Conservation (phyloP, 2,888 invertebrate genomes). For the Orthosia incerta region DNA sequence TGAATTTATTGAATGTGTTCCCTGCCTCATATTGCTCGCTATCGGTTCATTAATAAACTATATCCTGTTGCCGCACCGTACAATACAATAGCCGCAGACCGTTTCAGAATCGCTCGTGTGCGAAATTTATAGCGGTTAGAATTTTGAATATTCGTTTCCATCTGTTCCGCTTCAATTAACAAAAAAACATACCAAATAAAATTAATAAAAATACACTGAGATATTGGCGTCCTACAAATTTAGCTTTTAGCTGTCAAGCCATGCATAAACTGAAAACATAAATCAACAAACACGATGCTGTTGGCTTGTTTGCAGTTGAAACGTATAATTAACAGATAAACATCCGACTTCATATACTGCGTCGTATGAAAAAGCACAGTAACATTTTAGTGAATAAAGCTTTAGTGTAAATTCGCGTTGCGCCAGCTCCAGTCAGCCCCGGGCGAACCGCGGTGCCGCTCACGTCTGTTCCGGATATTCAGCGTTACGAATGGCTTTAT, state of each 20-base stretch:
- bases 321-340: conserved; percentile 52
- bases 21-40: conserved; percentile 80
- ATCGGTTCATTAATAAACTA: conserved; percentile 87
- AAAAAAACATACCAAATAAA: conserved; percentile 30
- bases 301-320: conserved; percentile 42
- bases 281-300: conserved; percentile 21
- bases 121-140: conserved; percentile 80
- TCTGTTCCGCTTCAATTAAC: conserved; percentile 67
- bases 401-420: conserved; percentile 78
- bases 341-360: conserved; percentile 30
- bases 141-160: conserved; percentile 72
- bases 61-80: conserved; percentile 77
- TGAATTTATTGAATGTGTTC: conserved; percentile 82
- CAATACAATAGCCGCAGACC: conserved; percentile 79
- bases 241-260: conserved; percentile 13
- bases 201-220: conserved; percentile 25
- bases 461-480: conserved; percentile 86
- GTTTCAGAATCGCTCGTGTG: conserved; percentile 77
- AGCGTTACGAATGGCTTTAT: conserved; percentile 88
- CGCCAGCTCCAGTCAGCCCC: conserved; percentile 75
- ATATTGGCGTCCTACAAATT: conserved; percentile 19
- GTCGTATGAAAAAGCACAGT: conserved; percentile 42
- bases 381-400: conserved; percentile 65
- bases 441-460: conserved; percentile 76
- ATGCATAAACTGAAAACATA: conserved; percentile 17